Evolutionary conservation across 2,888 invertebrate species (phyloP).

Genomic region (Drosophila barbarae): DNA sequence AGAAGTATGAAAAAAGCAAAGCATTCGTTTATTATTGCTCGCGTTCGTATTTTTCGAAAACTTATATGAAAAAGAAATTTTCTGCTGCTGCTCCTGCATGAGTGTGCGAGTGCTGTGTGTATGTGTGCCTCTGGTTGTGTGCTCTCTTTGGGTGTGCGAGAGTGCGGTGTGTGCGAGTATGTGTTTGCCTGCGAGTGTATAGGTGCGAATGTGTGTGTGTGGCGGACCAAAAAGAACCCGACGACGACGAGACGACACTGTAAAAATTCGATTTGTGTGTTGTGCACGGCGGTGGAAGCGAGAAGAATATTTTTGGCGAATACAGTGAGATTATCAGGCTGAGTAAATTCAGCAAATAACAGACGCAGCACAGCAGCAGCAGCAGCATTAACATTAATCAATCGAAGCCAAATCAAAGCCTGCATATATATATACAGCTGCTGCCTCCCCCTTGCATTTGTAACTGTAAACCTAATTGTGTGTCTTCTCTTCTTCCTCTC

Average conservation of each 20-base stretch:
- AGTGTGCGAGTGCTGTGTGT: constrained; percentile 14
- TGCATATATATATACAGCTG: constrained; percentile 5
- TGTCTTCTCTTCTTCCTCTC: constrained; percentile 40
- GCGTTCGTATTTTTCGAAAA: constrained; percentile 39
- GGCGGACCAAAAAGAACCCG: constrained; percentile 67
- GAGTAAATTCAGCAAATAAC: constrained; percentile 31
- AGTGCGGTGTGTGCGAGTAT: constrained; percentile 26
- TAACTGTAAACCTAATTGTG: constrained; percentile 67
- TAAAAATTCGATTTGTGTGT: constrained; percentile 63
- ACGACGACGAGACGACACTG: constrained; percentile 52
- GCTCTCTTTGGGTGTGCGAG: constrained; percentile 32
- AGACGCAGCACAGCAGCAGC: constrained; percentile 20
- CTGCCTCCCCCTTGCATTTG: constrained; percentile 35
- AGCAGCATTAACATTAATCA: constrained; percentile 42
- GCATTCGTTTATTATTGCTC: constrained; percentile 35
- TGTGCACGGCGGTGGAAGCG: constrained; percentile 39
- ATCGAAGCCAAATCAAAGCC: constrained; percentile 32
- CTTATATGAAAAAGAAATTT: constrained; percentile 44
- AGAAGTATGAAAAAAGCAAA: constrained; percentile 25
- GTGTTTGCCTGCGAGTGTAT: constrained; percentile 27
- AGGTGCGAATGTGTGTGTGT: constrained; percentile 59
- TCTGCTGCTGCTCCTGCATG: constrained; percentile 29
- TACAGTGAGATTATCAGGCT: constrained; percentile 37
- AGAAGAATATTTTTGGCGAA: constrained; percentile 30
- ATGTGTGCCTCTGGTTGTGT: constrained; percentile 25